Evolutionary conservation across 1,140 invertebrate species (phyloP), one percentile per base, ranked within the genome.

Genomic region (Drosophila asahinai): DNA sequence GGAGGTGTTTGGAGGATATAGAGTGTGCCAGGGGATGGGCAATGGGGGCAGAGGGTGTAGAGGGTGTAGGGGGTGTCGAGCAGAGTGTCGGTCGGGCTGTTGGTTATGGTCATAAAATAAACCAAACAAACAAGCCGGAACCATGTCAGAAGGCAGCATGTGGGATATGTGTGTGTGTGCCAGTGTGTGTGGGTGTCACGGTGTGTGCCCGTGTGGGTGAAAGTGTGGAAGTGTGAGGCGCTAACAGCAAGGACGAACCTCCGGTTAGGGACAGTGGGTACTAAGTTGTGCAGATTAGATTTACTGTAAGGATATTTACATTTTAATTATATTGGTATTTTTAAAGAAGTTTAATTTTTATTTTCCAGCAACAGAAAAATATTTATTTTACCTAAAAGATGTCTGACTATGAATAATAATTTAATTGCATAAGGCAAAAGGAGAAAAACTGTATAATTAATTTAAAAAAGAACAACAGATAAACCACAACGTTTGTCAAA

Each of bases 121-220:
- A 91, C 87, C 87, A 91, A 91, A 91, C 83, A 91, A 91, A 91
- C 87, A 91, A 91, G 87, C 83, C 86, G 86, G 87, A 91, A 91
- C 83, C 87, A 91, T 91, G 83, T 91, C 87, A 91, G 80, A 91
- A 86, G 80, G 80, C 86, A 77, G 70, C 77, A 89, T 74, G 82
- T 73, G 71, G 75, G 80, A 70, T 78, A 87, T 63, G 60, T 22
- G 19, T 61, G 27, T 30, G 52, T 51, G 51, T 43, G 27, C 27
- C 5, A 30, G 27, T 30, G 48, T 66, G 40, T 67, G 77, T 51
- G 38, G 72, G 38, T 72, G 62, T 45, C 14, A 27, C 17, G 57
- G 30, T 80, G 77, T 60, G 55, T 55, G 52, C 27, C 52, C 22
- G 54, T 73, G 54, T 60, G 70, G 43, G 70, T 73, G 38, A 19